Percentiles rank a stretch among this genome's conserved stretches.
Conservation (phyloP, 2,113 vertebrate species). For the Ceyx cyanopectus region DNA sequence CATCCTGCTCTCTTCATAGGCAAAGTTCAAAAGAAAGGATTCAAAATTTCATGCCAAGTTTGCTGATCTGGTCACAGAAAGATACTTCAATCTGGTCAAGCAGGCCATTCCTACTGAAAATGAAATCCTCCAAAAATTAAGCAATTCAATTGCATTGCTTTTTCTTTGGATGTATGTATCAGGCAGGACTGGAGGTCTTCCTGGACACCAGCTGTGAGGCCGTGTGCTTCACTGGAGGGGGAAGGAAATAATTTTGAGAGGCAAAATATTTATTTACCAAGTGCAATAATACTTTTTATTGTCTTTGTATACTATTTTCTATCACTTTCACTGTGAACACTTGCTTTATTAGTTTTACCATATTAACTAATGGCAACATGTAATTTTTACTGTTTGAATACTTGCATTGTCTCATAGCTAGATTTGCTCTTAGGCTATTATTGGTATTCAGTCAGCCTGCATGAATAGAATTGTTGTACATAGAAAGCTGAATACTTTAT, state of each 20-base stretch:
- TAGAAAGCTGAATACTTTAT: background rate
- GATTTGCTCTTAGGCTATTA: background rate
- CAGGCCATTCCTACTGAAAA: background rate
- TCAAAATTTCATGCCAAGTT: background rate
- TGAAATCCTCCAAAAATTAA: background rate
- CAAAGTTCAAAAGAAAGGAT: background rate
- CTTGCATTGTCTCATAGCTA: constrained; percentile 19
- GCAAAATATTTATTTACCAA: background rate
- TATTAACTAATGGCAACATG: background rate
- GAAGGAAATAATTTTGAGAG: background rate
- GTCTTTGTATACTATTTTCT: background rate
- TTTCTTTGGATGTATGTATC: background rate
- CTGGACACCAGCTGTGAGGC: background rate
- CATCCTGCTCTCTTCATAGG: background rate
- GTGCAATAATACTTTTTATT: background rate
- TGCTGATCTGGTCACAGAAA: background rate
- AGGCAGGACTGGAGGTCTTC: background rate
- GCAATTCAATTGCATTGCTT: background rate
- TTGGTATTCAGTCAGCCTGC: background rate
- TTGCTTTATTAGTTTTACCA: background rate
- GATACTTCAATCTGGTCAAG: background rate
- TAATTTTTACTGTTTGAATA: constrained; percentile 22
- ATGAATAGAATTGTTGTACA: constrained; percentile 43
- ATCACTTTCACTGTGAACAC: background rate
- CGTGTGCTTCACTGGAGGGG: background rate